Evolutionary conservation across 2,888 invertebrate genomes (phyloP).

Genomic region (Cetonia aurata): DNA sequence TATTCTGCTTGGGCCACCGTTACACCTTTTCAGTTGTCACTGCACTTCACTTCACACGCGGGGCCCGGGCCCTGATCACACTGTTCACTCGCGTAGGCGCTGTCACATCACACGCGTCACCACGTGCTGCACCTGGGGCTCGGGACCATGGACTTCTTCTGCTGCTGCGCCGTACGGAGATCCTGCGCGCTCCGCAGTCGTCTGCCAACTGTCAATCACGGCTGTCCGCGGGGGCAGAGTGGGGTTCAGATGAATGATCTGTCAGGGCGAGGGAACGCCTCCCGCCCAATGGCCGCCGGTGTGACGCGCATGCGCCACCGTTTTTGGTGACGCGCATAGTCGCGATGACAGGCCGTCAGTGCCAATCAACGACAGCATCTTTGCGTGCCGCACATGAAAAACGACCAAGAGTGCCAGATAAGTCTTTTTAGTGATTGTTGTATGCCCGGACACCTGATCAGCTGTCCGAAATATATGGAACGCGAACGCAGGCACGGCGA

Average conservation of each 20-base stretch:
- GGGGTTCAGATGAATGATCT: conserved; percentile 69
- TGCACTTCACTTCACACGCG: conserved; percentile 63
- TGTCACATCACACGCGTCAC: conserved; percentile 57
- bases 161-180: conserved; percentile 64
- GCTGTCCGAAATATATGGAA: conserved; percentile 37
- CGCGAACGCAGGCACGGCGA: conserved; percentile 12
- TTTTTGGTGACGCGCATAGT: conserved; percentile 58
- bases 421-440: conserved; percentile 52
- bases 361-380: conserved; percentile 58
- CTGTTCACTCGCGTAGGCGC: conserved; percentile 54
- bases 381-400: conserved; percentile 55
- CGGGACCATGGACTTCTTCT: conserved; percentile 54
- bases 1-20: conserved; percentile 72
- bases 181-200: conserved; percentile 76
- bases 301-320: conserved; percentile 69
- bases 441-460: conserved; percentile 39
- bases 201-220: conserved; percentile 77
- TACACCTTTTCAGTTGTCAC: conserved; percentile 50
- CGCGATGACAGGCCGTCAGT: conserved; percentile 60
- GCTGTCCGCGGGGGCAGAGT: conserved; percentile 69
- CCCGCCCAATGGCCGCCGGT: conserved; percentile 64
- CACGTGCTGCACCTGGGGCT: conserved; percentile 57
- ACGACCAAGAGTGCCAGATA: conserved; percentile 58
- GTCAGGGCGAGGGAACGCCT: conserved; percentile 63
- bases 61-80: conserved; percentile 58